A percentile compares a stretch with the other conserved stretches of the same genome.
Evolutionary conservation across 2,888 invertebrate genomes (phyloP).

Genomic region (Thecophora atra): DNA sequence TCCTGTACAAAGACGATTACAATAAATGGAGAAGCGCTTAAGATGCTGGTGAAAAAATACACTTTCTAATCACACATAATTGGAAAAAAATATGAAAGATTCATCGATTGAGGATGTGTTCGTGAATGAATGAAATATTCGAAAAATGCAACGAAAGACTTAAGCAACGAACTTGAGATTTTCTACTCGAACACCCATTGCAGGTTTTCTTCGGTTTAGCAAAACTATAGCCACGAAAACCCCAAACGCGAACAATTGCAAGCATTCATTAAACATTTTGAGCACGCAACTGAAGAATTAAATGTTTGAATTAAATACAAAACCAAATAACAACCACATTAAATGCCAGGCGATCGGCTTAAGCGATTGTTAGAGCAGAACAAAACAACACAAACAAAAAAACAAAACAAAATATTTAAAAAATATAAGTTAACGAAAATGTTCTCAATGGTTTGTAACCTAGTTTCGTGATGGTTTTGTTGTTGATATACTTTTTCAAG

Average conservation of each 20-base stretch:
- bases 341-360: not conserved
- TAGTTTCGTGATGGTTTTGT: not conserved
- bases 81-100: too few relatives aligned
- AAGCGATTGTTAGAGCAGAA: conserved; percentile 36
- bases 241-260: not conserved
- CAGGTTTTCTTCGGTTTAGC: not conserved
- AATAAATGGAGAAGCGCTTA: too few relatives aligned
- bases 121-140: not conserved
- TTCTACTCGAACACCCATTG: not conserved
- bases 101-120: too few relatives aligned
- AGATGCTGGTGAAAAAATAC: too few relatives aligned
- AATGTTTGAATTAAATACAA: not conserved
- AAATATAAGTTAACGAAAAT: not conserved
- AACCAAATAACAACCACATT: conserved; percentile 2
- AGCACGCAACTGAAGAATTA: conserved; percentile 16
- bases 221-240: not conserved
- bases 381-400: conserved; percentile 31
- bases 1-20: too few relatives aligned
- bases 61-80: too few relatives aligned
- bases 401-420: conserved; percentile 36
- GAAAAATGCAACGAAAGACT: conserved; percentile 13
- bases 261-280: conserved; percentile 7
- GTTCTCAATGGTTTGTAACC: not conserved
- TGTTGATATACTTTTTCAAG: not conserved
- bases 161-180: conserved; percentile 20